phyloP scores from a whole-genome alignment of 1,140 invertebrate species.

The Brachionus calyciflorus region DNA sequence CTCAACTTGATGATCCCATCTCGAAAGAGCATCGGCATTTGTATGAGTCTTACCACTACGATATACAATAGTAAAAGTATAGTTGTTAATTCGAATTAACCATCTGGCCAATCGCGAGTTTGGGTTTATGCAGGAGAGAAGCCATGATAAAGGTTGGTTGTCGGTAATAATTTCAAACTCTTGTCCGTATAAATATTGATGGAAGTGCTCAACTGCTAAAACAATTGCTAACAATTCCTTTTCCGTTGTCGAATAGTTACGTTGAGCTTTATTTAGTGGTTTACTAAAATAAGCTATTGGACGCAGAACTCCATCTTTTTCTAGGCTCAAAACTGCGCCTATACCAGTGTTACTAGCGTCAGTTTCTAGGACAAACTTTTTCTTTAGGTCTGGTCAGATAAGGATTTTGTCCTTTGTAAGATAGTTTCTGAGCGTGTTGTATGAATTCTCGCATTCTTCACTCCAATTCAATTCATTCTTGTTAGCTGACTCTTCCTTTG shows the following conservation, averaged over 20 bases:
- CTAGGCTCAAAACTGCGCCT: slow-evolving; percentile 58
- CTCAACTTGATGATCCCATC: background rate
- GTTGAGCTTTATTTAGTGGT: slow-evolving; percentile 3
- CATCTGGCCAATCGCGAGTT: background rate
- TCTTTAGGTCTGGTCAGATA: slow-evolving; percentile 51
- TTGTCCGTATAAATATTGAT: slow-evolving; percentile 58
- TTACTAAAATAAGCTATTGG: slow-evolving; percentile 14
- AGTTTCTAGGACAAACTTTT: slow-evolving; percentile 57
- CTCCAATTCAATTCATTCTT: slow-evolving; percentile 51
- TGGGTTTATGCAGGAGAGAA: slow-evolving; percentile 51
- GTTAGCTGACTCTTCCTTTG: slow-evolving; percentile 49
- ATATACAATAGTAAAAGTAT: background rate
- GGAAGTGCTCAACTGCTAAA: slow-evolving; percentile 57
- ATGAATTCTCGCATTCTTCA: slow-evolving; percentile 51
- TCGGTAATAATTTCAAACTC: slow-evolving; percentile 62
- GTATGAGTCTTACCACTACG: background rate
- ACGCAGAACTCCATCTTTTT: background rate
- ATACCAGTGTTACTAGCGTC: slow-evolving; percentile 60
- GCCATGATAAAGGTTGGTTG: slow-evolving; percentile 59
- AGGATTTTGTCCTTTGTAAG: slow-evolving; percentile 43
- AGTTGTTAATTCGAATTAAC: background rate
- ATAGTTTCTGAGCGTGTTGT: slow-evolving; percentile 52
- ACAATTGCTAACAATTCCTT: slow-evolving; percentile 57
- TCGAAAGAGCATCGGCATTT: slow-evolving; percentile 48
- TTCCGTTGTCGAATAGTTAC: slow-evolving; percentile 54